These are phyloP conservation scores for Probaryconus sp. DNA, from an alignment of 1,140 invertebrate genomes.

Conservation along the genomic window DNA sequence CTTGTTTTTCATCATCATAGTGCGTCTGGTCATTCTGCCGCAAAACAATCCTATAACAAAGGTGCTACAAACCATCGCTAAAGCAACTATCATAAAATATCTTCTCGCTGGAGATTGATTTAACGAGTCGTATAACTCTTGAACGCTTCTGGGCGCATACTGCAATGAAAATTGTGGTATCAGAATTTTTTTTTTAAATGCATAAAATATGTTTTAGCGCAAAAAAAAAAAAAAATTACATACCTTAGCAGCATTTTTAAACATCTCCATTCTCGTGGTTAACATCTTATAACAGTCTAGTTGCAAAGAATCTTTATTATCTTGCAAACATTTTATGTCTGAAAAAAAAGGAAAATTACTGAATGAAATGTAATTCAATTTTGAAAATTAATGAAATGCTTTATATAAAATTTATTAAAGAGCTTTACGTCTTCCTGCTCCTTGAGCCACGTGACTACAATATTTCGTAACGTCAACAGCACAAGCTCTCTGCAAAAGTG, in stretches of 20 bases:
- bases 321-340: slow-evolving; percentile 91
- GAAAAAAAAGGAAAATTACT: slow-evolving; percentile 71
- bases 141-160: slow-evolving; percentile 83
- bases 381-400: no score
- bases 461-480: slow-evolving; percentile 88
- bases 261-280: slow-evolving; percentile 90
- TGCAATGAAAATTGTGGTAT: slow-evolving; percentile 66
- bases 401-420: no score
- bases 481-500: slow-evolving; percentile 87
- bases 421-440: slow-evolving; percentile 92
- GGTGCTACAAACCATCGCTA: slow-evolving; percentile 85
- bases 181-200: not conserved
- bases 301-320: slow-evolving; percentile 83
- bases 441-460: slow-evolving; percentile 89
- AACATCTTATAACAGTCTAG: slow-evolving; percentile 88
- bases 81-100: slow-evolving; percentile 86
- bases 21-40: slow-evolving; percentile 86
- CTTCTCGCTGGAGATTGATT: slow-evolving; percentile 87
- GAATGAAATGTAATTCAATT: no score
- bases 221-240: slow-evolving; percentile 62
- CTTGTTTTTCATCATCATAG: slow-evolving; percentile 85
- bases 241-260: slow-evolving; percentile 90
- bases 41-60: slow-evolving; percentile 90
- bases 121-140: slow-evolving; percentile 82
- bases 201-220: not conserved